Evolutionary conservation across 2,113 vertebrate genomes (phyloP).

Genomic region (Laticauda laticaudata): DNA sequence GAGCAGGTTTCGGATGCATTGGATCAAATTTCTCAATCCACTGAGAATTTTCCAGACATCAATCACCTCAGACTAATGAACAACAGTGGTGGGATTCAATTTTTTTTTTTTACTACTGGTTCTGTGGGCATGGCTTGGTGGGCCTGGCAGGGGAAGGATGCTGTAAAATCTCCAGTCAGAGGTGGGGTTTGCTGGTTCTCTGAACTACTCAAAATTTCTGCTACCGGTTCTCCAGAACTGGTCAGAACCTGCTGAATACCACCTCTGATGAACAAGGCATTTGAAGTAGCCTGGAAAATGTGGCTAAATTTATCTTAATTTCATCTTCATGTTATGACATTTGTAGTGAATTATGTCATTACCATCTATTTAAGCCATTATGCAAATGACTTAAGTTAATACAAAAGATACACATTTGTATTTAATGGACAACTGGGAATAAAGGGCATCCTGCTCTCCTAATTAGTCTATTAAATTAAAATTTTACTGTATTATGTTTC

Average conservation of each 20-base stretch:
- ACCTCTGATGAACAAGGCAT: background rate
- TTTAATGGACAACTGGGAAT: background rate
- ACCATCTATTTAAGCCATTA: background rate
- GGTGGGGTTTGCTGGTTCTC: too few relatives aligned
- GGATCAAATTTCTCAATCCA: background rate
- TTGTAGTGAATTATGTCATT: background rate
- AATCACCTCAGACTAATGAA: background rate
- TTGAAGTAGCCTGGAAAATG: background rate
- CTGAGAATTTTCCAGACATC: background rate
- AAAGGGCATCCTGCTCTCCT: background rate
- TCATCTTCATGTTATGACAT: background rate
- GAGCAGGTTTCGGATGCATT: background rate
- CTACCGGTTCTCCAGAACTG: too few relatives aligned
- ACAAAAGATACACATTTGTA: background rate
- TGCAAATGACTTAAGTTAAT: background rate
- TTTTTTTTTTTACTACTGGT: too few relatives aligned
- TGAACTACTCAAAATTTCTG: too few relatives aligned
- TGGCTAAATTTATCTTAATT: background rate
- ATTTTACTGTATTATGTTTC: background rate
- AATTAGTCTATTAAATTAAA: background rate
- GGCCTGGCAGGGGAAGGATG: too few relatives aligned
- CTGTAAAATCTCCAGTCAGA: too few relatives aligned
- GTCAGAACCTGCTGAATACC: too few relatives aligned
- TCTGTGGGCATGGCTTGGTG: too few relatives aligned
- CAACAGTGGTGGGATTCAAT: too few relatives aligned